Evolutionary conservation across 2,888 invertebrate species (phyloP).

Genomic region (Eilema depressum): DNA sequence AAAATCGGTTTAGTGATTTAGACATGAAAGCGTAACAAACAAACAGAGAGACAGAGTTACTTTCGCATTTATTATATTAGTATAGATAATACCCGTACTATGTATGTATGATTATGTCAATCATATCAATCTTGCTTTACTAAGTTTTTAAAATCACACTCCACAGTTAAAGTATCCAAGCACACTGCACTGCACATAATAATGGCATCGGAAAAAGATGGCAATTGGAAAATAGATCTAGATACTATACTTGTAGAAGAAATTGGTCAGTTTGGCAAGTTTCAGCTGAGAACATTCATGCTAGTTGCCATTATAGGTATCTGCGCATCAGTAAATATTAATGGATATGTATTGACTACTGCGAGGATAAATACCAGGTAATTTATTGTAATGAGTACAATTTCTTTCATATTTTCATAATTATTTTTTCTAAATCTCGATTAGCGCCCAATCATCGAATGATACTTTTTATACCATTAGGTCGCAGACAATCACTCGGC

Average conservation of each 20-base stretch:
- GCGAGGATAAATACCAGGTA: conserved; percentile 70
- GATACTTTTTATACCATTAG: too few relatives aligned
- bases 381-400: background rate
- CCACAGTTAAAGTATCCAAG: background rate
- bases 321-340: conserved; percentile 34
- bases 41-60: too few relatives aligned
- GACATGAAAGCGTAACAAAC: too few relatives aligned
- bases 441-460: too few relatives aligned
- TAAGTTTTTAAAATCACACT: background rate
- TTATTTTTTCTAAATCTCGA: too few relatives aligned
- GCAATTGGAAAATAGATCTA: conserved; percentile 4
- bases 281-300: conserved; percentile 59
- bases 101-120: too few relatives aligned
- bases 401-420: too few relatives aligned
- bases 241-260: conserved; percentile 63
- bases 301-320: conserved; percentile 25
- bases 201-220: background rate
- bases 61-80: too few relatives aligned
- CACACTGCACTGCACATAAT: background rate
- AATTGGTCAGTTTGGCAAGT: conserved; percentile 70
- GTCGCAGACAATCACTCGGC: too few relatives aligned
- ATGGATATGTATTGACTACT: conserved; percentile 70
- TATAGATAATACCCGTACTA: too few relatives aligned
- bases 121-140: too few relatives aligned
- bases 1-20: too few relatives aligned